These are phyloP conservation scores for Prorops nasuta DNA, from an alignment of 1,140 invertebrate species.

Conservation along the genomic window DNA sequence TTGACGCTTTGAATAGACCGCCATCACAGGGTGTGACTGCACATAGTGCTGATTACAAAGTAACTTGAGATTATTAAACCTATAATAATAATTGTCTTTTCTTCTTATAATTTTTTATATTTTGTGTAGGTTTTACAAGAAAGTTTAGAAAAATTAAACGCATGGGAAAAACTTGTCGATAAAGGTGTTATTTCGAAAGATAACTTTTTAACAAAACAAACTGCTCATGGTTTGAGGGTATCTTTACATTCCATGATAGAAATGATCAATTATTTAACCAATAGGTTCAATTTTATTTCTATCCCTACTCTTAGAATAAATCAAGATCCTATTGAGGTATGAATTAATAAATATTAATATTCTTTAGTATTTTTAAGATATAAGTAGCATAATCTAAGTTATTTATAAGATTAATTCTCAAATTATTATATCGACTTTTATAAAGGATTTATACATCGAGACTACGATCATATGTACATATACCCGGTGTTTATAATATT, in stretches of 20 bases:
- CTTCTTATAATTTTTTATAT: background rate
- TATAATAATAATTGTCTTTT: background rate
- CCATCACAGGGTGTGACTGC: background rate
- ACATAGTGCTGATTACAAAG: background rate
- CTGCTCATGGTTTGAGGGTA: background rate
- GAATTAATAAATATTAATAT: too few relatives aligned
- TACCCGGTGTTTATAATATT: background rate
- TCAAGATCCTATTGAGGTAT: background rate
- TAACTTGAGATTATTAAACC: background rate
- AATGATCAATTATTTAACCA: too few relatives aligned
- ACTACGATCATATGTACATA: background rate
- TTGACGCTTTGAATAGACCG: background rate
- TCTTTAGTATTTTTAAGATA: too few relatives aligned
- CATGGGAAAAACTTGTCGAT: background rate
- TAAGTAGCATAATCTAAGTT: background rate
- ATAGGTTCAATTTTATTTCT: background rate
- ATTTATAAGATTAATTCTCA: background rate
- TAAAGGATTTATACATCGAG: background rate
- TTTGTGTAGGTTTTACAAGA: background rate
- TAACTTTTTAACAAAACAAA: background rate
- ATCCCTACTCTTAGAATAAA: background rate
- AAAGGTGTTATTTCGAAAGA: background rate
- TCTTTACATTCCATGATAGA: conserved; percentile 5
- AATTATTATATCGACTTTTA: background rate
- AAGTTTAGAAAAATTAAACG: too few relatives aligned